Conservation (phyloP, 2,888 invertebrate species). For the Dryobotodes eremita region DNA sequence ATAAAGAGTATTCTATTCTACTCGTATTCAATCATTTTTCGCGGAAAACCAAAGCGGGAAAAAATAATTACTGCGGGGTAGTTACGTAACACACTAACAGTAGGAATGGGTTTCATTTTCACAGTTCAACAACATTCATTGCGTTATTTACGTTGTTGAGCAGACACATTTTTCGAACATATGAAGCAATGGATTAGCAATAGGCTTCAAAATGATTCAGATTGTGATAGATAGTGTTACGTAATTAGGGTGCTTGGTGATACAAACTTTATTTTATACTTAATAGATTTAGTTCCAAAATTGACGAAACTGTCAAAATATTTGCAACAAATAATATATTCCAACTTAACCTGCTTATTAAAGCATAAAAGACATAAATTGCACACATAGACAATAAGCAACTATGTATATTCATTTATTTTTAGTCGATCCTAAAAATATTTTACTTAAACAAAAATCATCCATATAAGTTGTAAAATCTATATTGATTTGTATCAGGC, state of each 20-base stretch:
- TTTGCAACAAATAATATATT: conserved; percentile 1
- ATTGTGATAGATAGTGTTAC: too few species aligned
- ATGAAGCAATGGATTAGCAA: too few species aligned
- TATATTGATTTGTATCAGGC: conserved; percentile 60
- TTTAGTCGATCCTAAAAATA: conserved; percentile 31
- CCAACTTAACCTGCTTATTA: conserved; percentile 14
- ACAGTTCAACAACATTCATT: too few species aligned
- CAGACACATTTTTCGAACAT: too few species aligned
- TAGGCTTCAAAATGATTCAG: too few species aligned
- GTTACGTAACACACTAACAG: too few species aligned
- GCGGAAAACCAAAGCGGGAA: fast-evolving
- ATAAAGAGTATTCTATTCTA: too few species aligned
- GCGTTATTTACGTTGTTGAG: too few species aligned
- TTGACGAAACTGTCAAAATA: background rate
- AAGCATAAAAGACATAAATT: background rate
- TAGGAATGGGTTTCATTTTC: too few species aligned
- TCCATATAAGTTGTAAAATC: conserved; percentile 34
- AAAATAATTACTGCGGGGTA: too few species aligned
- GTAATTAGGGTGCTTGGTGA: too few species aligned
- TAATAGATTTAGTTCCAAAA: background rate
- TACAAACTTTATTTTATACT: background rate
- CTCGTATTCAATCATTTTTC: fast-evolving
- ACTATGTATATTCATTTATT: conserved; percentile 1
- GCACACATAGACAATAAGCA: background rate
- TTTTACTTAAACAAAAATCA: conserved; percentile 31